Evolutionary conservation across 2,797 vertebrate species (phyloP).

Genomic region (Hylomyscus alleni): DNA sequence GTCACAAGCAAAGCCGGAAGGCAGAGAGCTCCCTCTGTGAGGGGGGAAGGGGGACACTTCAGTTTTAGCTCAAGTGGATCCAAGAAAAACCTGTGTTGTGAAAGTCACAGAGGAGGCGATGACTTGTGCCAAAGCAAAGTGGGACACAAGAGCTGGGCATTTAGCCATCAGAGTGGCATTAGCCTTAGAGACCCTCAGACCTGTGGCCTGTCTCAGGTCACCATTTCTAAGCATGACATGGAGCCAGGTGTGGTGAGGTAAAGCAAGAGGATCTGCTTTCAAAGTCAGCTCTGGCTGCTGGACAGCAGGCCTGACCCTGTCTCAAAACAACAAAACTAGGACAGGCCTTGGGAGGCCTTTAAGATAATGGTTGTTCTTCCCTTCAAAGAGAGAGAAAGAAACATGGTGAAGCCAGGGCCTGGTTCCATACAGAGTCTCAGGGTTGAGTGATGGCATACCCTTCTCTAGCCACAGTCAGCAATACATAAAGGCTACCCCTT

Average conservation of each 20-base stretch:
- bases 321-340: not conserved
- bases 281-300: not conserved
- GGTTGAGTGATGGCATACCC: too few species aligned
- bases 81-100: conserved; percentile 11
- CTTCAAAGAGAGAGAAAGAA: not conserved
- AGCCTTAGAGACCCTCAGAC: not conserved
- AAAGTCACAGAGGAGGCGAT: not conserved
- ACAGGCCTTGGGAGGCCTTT: not conserved
- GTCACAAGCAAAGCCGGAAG: not conserved
- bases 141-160: not conserved
- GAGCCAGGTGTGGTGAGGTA: not conserved
- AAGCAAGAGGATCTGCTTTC: not conserved
- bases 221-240: not conserved
- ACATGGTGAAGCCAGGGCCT: not conserved
- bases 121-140: not conserved
- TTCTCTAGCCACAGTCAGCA: not conserved
- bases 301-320: not conserved
- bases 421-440: not conserved
- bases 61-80: conserved; percentile 6
- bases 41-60: not conserved
- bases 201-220: not conserved
- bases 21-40: not conserved
- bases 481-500: not conserved
- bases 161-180: not conserved
- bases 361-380: not conserved